Conservation (phyloP, 2,797 vertebrate species). For the Eulemur mongoz region DNA sequence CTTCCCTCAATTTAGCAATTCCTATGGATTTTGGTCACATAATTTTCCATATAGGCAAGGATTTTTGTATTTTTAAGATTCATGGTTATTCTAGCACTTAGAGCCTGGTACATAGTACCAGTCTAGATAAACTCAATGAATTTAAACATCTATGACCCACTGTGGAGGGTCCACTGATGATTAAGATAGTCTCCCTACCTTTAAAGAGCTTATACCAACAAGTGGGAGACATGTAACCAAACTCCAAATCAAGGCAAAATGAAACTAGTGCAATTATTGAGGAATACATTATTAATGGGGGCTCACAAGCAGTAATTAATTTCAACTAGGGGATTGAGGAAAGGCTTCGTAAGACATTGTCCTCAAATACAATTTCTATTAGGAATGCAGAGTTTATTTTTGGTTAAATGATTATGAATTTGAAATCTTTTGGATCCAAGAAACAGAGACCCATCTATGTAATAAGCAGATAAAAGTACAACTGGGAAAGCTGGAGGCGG, state of each 20-base stretch:
- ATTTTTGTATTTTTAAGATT: not conserved
- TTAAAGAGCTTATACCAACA: not conserved
- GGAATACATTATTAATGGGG: not conserved
- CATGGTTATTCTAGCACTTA: not conserved
- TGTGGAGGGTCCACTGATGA: not conserved
- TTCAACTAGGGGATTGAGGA: not conserved
- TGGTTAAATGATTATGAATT: not conserved
- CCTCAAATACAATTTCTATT: not conserved
- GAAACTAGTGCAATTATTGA: not conserved
- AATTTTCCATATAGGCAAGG: constrained; percentile 10
- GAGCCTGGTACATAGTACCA: not conserved
- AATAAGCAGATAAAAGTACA: not conserved
- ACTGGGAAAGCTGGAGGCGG: not conserved
- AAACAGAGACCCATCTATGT: not conserved
- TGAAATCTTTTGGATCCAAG: not conserved
- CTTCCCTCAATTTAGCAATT: not conserved
- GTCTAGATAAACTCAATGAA: not conserved
- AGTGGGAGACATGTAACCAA: not conserved
- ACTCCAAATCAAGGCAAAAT: not conserved
- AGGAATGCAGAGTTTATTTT: not conserved
- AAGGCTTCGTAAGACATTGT: not conserved
- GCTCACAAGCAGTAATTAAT: not conserved
- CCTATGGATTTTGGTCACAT: not conserved
- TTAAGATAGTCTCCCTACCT: not conserved
- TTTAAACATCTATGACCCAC: not conserved